Conservation (phyloP, 1,140 invertebrate genomes). For the Cyclina sinensis region DNA sequence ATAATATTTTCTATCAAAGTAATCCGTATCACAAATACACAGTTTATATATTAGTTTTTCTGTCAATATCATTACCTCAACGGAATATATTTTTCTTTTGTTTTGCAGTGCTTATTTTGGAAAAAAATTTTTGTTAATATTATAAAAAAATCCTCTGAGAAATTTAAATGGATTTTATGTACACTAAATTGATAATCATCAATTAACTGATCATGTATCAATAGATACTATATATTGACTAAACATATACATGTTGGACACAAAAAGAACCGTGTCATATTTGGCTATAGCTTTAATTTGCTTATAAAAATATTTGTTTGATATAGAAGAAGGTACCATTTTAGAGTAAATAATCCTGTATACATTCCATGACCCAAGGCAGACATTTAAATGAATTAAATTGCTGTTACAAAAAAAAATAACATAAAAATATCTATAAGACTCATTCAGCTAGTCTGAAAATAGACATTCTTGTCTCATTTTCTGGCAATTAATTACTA, state of each 20-base stretch:
- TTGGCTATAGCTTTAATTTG: slow-evolving; percentile 11
- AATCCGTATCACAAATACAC: no score
- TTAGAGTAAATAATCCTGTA: slow-evolving; percentile 1
- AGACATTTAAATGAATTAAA: neutral
- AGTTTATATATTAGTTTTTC: no score
- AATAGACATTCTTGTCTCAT: no score
- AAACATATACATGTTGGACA: neutral
- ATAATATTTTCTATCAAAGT: no score
- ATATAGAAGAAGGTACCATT: slow-evolving; percentile 13
- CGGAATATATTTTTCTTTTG: no score
- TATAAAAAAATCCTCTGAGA: neutral
- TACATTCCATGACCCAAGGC: neutral
- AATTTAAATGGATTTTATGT: slow-evolving; percentile 7
- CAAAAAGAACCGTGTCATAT: slow-evolving; percentile 2
- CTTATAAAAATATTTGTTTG: slow-evolving; percentile 26
- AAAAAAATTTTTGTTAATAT: no score
- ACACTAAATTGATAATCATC: slow-evolving; percentile 1
- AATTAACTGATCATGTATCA: slow-evolving; percentile 20
- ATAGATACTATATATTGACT: slow-evolving; percentile 24
- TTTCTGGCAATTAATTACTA: no score
- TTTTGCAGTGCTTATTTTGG: no score
- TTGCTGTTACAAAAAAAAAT: no score
- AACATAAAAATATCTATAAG: no score
- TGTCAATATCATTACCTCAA: no score
- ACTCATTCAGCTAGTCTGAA: no score